Evolutionary conservation across 1,140 invertebrate genomes (phyloP).

Genomic region (Heliconius hewitsoni): DNA sequence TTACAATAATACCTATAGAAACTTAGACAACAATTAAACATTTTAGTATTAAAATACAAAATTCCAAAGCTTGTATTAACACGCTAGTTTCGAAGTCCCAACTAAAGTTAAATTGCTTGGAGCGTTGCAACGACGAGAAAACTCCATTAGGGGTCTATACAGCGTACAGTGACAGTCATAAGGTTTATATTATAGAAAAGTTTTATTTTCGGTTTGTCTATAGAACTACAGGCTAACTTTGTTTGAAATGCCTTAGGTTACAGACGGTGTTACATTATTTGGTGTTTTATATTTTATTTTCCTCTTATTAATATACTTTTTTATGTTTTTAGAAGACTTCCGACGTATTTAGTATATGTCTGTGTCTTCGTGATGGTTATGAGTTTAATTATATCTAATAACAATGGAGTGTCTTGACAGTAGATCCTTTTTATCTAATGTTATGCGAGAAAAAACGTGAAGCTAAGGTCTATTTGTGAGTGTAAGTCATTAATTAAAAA

Average conservation of each 20-base stretch:
- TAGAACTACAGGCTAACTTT: not conserved
- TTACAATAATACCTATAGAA: too few species aligned
- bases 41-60: not conserved
- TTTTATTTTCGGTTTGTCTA: not conserved
- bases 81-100: constrained; percentile 38
- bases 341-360: too few species aligned
- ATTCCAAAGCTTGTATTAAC: not conserved
- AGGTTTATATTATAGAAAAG: not conserved
- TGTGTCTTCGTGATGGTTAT: too few species aligned
- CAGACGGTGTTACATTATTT: not conserved
- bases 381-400: too few species aligned
- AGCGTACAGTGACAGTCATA: constrained; percentile 22
- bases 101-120: constrained; percentile 39
- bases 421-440: too few species aligned
- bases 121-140: constrained; percentile 41
- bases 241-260: not conserved
- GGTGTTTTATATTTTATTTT: not conserved
- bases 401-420: too few species aligned
- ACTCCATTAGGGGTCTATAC: constrained; percentile 44
- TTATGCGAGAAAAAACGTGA: too few species aligned
- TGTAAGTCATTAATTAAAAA: too few species aligned
- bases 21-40: not conserved
- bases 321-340: too few species aligned
- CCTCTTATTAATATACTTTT: not conserved
- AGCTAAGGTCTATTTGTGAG: too few species aligned